Base-by-base conservation (phyloP, 2,113 vertebrate species). In the Phrynocephalus versicolor region DNA sequence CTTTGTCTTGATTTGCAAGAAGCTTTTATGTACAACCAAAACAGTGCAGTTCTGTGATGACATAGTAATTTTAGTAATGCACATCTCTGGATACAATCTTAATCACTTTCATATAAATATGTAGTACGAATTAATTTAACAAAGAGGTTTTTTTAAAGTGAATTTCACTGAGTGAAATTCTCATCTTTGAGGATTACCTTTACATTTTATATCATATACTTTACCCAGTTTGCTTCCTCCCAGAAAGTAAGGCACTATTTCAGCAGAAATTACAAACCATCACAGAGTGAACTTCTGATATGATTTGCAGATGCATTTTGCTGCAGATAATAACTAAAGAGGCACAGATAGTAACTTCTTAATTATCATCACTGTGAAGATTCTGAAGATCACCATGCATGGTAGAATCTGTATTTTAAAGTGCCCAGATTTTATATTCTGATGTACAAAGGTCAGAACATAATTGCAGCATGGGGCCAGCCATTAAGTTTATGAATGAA, bases 381-480 rank as follows among this genome's bases (percentile, higher is more conserved):
- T 58, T 73, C 35, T 58, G 70, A 81, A 87, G 82, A 60, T 85
- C 69, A 58, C 80, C 57, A n/a, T n/a, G n/a, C 62, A 60, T 55
- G 87, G 73, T 86, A 90, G 82, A 87, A 87, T 77, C 87, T 30
- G 85, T 16, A 78, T 65, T 41, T 58, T 77, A 79, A 88, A 87
- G 77, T 16, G 83, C 35, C 85, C 88, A 77, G 60, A 33, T 58
- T 57, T 81, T 51, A 55, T 6, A 45, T 25, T 81, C 58, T 27
- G 27, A 55, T 51, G 73, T 41, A 57, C 30, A 69, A 82, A 81
- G 45, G 73, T 27, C 33, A 87, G 25, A 77, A 45, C 57, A 64
- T 85, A 80, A 89, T 84, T 87, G 83, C 91, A 83, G 60, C 89
- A 33, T 83, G 82, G 82, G 57, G 39, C 76, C 85, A 65, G 69